Conservation (phyloP, 1,140 invertebrate genomes). For the Drosophila oshimai region DNA sequence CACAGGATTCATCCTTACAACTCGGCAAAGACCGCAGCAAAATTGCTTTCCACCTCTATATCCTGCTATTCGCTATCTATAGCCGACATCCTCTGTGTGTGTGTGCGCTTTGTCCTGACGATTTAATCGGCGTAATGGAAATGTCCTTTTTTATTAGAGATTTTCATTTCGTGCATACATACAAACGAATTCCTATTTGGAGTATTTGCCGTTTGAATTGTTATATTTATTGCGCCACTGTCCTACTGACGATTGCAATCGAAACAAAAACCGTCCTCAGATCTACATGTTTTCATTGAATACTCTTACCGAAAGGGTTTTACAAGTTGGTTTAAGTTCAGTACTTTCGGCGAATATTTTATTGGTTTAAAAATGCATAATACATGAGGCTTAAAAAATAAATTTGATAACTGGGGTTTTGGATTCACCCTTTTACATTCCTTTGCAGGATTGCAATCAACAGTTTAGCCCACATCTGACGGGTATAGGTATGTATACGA, state of each 20-base stretch:
- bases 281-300: slow-evolving; percentile 12
- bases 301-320: slow-evolving; percentile 6
- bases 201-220: slow-evolving; percentile 45
- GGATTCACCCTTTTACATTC: too few species aligned
- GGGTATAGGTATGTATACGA: too few species aligned
- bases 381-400: too few species aligned
- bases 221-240: slow-evolving; percentile 59
- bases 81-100: background rate
- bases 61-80: slow-evolving; percentile 8
- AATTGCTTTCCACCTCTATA: slow-evolving; percentile 13
- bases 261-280: slow-evolving; percentile 11
- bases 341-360: too few species aligned
- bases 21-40: slow-evolving; percentile 31
- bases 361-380: background rate
- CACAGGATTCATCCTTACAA: slow-evolving; percentile 19
- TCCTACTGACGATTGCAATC: slow-evolving; percentile 44
- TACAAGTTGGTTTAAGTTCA: too few species aligned
- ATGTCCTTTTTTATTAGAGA: slow-evolving; percentile 74
- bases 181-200: slow-evolving; percentile 41
- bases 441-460: too few species aligned
- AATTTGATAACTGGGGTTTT: too few species aligned
- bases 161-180: slow-evolving; percentile 52
- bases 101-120: slow-evolving; percentile 44
- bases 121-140: slow-evolving; percentile 80
- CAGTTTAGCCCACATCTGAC: too few species aligned